These are phyloP conservation scores for Eretmocerus hayati DNA, from an alignment of 2,888 invertebrate species.

Conservation along the genomic window DNA sequence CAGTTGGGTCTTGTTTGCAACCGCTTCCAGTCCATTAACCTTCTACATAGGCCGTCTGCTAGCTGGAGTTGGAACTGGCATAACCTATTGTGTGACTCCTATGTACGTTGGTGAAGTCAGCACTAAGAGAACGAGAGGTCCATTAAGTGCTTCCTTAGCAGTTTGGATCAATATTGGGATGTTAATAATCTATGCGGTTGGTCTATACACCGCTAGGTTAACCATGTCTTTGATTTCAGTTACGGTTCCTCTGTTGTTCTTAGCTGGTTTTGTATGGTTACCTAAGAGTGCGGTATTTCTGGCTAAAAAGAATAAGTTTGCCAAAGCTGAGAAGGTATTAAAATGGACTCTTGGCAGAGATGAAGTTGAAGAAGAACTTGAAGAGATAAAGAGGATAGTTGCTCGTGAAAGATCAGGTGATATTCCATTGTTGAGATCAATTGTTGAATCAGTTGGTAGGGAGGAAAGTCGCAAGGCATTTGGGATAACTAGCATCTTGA, in stretches of 20 bases:
- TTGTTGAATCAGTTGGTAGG: conserved; percentile 24
- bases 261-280: conserved; percentile 37
- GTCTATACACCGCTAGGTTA: conserved; percentile 25
- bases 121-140: conserved; percentile 39
- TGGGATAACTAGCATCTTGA: conserved; percentile 34
- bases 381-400: conserved; percentile 41
- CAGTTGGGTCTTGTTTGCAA: conserved; percentile 39
- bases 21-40: conserved; percentile 27
- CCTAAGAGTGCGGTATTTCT: conserved; percentile 42
- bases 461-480: conserved; percentile 34
- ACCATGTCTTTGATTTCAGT: conserved; percentile 36
- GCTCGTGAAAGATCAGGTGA: conserved; percentile 16
- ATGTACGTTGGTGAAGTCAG: conserved; percentile 43
- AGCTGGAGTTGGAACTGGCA: conserved; percentile 40
- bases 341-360: conserved; percentile 40
- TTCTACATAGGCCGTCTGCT: conserved; percentile 37
- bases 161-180: conserved; percentile 40
- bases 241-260: conserved; percentile 33
- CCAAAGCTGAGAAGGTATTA: conserved; percentile 35
- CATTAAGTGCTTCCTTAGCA: conserved; percentile 36
- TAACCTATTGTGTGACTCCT: conserved; percentile 41
- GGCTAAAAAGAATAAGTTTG: conserved; percentile 35
- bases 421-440: conserved; percentile 11
- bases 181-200: conserved; percentile 35
- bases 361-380: conserved; percentile 37